These are phyloP conservation scores for Holothuria glaberrima DNA, from an alignment of 35 echinoderm and acorn worm genomes.

Conservation along the genomic window DNA sequence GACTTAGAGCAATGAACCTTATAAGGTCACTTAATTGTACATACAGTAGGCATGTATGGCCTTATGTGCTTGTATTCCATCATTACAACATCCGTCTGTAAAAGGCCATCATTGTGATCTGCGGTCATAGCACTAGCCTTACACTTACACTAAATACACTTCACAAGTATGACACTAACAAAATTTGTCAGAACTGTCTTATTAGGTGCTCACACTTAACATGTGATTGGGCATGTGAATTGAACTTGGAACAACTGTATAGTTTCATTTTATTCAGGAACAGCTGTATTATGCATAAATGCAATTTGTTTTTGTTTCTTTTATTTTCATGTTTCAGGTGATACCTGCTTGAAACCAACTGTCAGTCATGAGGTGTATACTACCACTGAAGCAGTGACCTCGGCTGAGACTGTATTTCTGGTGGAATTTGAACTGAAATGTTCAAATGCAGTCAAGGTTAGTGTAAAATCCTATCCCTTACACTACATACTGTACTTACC, in stretches of 20 bases:
- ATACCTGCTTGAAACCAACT: constrained; percentile 74
- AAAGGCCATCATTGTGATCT: too few relatives aligned
- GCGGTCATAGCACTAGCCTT: too few relatives aligned
- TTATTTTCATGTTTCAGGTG: constrained; percentile 53
- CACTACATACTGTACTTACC: too few relatives aligned
- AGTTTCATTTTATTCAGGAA: neutral
- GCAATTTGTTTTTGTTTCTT: neutral
- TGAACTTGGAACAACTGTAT: neutral
- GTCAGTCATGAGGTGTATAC: constrained; percentile 64
- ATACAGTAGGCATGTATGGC: too few relatives aligned
- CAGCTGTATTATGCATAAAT: neutral
- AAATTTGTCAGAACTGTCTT: too few relatives aligned
- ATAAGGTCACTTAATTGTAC: too few relatives aligned
- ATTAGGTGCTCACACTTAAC: too few relatives aligned
- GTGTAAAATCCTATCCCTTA: neutral
- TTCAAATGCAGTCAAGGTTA: constrained; percentile 79
- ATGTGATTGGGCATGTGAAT: neutral
- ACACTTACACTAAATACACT: too few relatives aligned
- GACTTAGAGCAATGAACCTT: too few relatives aligned
- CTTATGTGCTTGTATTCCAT: too few relatives aligned
- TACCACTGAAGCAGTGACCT: constrained; percentile 72
- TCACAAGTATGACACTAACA: too few relatives aligned
- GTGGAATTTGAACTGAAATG: constrained; percentile 79
- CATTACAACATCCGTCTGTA: too few relatives aligned
- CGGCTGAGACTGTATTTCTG: constrained; percentile 75